A percentile compares a stretch with the other conserved stretches of the same genome.
phyloP scores from a whole-genome alignment of 1,140 invertebrate species.

The Drosophila kikkawai region DNA sequence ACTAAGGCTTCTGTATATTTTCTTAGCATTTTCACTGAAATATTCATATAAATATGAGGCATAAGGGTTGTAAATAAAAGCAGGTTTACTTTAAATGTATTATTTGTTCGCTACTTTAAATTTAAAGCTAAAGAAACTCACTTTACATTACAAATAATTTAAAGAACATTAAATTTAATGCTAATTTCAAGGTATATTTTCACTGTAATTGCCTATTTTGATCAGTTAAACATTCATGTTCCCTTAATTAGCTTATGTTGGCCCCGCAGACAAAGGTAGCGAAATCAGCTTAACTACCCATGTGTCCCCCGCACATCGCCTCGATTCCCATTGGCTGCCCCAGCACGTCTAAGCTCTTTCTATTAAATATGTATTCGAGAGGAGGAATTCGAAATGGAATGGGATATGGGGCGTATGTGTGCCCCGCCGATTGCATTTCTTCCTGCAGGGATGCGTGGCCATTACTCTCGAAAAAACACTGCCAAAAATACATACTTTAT shows the following conservation, averaged over 20 bases:
- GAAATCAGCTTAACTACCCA: conserved; percentile 55
- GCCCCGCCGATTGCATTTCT: conserved; percentile 44
- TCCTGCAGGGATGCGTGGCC: conserved; percentile 40
- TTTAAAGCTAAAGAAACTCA: not conserved
- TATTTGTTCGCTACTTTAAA: not conserved
- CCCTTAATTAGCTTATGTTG: conserved; percentile 53
- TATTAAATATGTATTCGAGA: conserved; percentile 56
- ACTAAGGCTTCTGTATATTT: not conserved
- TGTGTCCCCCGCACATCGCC: not conserved
- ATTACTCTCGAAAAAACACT: conserved; percentile 1
- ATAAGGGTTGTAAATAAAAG: not conserved
- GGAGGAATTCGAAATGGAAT: not conserved
- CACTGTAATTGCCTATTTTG: not conserved
- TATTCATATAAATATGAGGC: not conserved
- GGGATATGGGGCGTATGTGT: conserved; percentile 1
- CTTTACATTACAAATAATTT: not conserved
- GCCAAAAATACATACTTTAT: not conserved
- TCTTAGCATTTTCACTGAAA: too few species aligned
- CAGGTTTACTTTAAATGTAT: not conserved
- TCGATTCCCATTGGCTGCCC: not conserved
- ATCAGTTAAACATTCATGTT: conserved; percentile 47
- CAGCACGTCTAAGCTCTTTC: conserved; percentile 51
- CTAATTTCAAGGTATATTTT: conserved; percentile 11
- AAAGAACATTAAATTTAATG: not conserved
- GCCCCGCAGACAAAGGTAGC: conserved; percentile 20